These are phyloP conservation scores for Leptoclinus maculatus DNA, from an alignment of 2,797 vertebrate genomes.

Conservation along the genomic window DNA sequence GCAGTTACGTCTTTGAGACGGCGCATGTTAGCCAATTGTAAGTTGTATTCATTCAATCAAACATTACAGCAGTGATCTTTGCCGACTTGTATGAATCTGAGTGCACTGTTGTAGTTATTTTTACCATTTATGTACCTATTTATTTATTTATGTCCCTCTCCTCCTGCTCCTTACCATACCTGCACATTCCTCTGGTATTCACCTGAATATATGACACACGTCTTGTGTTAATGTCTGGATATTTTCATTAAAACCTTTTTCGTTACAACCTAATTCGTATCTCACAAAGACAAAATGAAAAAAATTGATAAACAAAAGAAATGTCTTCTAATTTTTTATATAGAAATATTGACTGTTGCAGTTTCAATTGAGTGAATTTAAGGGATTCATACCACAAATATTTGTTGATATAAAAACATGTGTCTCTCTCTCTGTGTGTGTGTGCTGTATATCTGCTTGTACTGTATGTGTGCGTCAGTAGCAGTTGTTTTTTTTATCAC, in stretches of 20 bases:
- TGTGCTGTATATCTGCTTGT: neutral
- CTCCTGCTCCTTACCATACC: neutral
- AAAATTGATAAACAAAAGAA: neutral
- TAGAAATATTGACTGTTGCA: neutral
- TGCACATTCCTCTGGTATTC: neutral
- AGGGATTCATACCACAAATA: neutral
- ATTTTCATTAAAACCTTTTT: neutral
- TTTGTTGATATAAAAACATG: neutral
- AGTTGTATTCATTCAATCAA: too few relatives aligned
- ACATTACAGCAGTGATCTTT: too few relatives aligned
- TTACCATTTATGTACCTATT: neutral
- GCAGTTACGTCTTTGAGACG: too few relatives aligned
- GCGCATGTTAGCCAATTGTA: too few relatives aligned
- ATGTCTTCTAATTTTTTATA: neutral
- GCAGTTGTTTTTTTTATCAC: slow-evolving; percentile 32
- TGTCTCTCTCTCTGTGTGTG: neutral
- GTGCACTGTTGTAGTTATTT: too few relatives aligned
- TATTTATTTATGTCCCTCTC: neutral
- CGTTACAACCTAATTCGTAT: neutral
- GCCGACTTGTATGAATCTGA: too few relatives aligned
- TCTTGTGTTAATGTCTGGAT: neutral
- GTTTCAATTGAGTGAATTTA: neutral
- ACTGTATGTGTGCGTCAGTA: neutral
- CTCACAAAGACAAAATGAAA: neutral
- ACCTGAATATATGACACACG: neutral